Conservation (phyloP, 1,140 invertebrate species). For the Nixonia krombeini region DNA sequence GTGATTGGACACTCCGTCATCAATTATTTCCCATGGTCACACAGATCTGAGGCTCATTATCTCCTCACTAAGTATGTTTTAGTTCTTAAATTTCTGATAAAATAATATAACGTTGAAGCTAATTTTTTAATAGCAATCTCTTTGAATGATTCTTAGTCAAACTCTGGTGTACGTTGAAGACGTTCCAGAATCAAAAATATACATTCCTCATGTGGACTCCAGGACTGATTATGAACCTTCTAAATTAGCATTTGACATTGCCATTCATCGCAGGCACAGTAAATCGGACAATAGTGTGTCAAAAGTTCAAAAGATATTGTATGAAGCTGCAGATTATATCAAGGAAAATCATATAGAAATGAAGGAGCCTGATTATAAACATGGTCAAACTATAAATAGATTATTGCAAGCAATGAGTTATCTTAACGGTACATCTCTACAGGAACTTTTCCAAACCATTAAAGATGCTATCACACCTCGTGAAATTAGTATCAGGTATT, state of each 20-base stretch:
- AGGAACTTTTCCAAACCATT: slow-evolving; percentile 51
- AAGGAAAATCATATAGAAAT: slow-evolving; percentile 61
- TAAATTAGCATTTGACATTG: no score
- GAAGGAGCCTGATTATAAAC: slow-evolving; percentile 54
- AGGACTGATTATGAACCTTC: slow-evolving; percentile 19
- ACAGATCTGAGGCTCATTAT: slow-evolving; percentile 59
- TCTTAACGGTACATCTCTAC: slow-evolving; percentile 55
- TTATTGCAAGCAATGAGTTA: slow-evolving; percentile 53
- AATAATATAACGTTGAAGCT: background rate
- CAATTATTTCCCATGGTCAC: slow-evolving; percentile 62
- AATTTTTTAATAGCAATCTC: background rate
- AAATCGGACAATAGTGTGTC: no score
- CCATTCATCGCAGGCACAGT: no score
- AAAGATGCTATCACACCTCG: slow-evolving; percentile 20
- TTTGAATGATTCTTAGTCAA: slow-evolving; percentile 54
- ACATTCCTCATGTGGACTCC: slow-evolving; percentile 25
- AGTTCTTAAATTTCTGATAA: slow-evolving; percentile 4
- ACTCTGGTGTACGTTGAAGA: slow-evolving; percentile 56
- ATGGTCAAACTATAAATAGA: slow-evolving; percentile 60
- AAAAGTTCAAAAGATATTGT: slow-evolving; percentile 60
- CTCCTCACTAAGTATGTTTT: slow-evolving; percentile 58
- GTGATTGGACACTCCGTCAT: slow-evolving; percentile 54
- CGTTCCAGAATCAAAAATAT: slow-evolving; percentile 17
- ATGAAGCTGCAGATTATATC: slow-evolving; percentile 58
- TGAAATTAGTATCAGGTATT: slow-evolving; percentile 38